Evolutionary conservation across 30 jellyfish, hydroid and myxozoan genomes (phyloP).

Genomic region (Rhopilema esculentum): DNA sequence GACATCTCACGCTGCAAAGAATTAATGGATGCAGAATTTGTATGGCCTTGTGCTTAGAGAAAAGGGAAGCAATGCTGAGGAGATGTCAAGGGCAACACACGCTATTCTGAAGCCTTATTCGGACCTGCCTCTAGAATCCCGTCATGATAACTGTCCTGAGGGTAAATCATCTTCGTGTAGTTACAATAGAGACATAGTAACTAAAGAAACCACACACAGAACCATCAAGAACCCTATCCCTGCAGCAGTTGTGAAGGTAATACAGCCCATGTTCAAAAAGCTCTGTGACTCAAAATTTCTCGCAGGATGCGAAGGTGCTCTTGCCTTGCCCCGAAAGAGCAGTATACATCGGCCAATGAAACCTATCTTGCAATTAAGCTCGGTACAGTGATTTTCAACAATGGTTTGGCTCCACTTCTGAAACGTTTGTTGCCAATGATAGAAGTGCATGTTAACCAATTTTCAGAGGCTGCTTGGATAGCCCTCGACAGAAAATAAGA

Average conservation of each 20-base stretch:
- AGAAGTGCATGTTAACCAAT: neutral
- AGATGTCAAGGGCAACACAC: constrained; percentile 26
- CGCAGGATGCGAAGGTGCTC: constrained; percentile 14
- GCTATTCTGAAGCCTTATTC: constrained; percentile 44
- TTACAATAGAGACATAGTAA: constrained; percentile 23
- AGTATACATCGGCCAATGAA: constrained; percentile 24
- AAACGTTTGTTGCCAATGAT: constrained; percentile 1
- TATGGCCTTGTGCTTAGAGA: constrained; percentile 14
- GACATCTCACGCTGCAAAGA: constrained; percentile 22
- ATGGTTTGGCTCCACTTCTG: neutral
- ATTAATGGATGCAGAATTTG: constrained; percentile 18
- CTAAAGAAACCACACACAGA: constrained; percentile 15
- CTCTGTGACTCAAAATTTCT: constrained; percentile 28
- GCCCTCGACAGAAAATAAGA: neutral
- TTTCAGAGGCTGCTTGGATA: constrained; percentile 9
- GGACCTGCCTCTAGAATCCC: neutral
- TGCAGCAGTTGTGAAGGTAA: constrained; percentile 12
- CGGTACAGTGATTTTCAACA: neutral
- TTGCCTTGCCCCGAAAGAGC: constrained; percentile 22
- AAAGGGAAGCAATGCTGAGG: constrained; percentile 13
- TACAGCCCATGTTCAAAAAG: constrained; percentile 29
- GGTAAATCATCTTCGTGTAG: constrained; percentile 44
- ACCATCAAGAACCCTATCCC: constrained; percentile 16
- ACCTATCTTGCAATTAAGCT: constrained; percentile 14
- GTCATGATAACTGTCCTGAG: constrained; percentile 39